These are phyloP conservation scores for Rhabdomys dilectus DNA, from an alignment of 2,113 vertebrate species.

Conservation along the genomic window DNA sequence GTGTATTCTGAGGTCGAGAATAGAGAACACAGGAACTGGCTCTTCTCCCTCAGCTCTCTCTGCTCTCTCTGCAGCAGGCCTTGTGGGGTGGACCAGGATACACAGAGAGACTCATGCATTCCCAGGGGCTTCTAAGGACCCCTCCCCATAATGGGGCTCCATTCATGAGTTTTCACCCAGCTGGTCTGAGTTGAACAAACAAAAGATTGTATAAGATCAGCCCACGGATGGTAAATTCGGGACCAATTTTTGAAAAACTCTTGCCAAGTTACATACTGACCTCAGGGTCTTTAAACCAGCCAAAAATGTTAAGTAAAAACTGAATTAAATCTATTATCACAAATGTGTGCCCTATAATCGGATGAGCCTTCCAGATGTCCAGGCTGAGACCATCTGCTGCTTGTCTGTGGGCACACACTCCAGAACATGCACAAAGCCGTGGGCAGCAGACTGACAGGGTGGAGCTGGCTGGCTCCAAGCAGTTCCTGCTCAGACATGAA, in stretches of 20 bases:
- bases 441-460: slow-evolving; percentile 31
- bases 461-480: slow-evolving; percentile 55
- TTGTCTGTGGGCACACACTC: slow-evolving; percentile 76
- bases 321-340: slow-evolving; percentile 85
- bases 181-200: slow-evolving; percentile 87
- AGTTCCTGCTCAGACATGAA: slow-evolving; percentile 58
- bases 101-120: slow-evolving; percentile 86
- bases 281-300: slow-evolving; percentile 83
- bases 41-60: slow-evolving; percentile 81
- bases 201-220: slow-evolving; percentile 85
- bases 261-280: slow-evolving; percentile 86
- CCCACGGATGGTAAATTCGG: slow-evolving; percentile 83
- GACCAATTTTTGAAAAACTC: slow-evolving; percentile 84
- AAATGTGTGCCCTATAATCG: slow-evolving; percentile 84
- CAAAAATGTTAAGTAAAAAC: slow-evolving; percentile 84
- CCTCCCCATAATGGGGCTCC: slow-evolving; percentile 84
- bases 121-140: slow-evolving; percentile 82
- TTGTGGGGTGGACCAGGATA: slow-evolving; percentile 83
- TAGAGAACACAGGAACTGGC: slow-evolving; percentile 70
- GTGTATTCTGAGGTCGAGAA: slow-evolving; percentile 60
- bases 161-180: slow-evolving; percentile 88
- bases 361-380: slow-evolving; percentile 86
- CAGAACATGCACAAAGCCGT: slow-evolving; percentile 57
- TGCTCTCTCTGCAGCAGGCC: slow-evolving; percentile 83
- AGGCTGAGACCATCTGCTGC: slow-evolving; percentile 83